Evolutionary conservation across 2,888 invertebrate species (phyloP).

Genomic region (Tanaodytes sp.): DNA sequence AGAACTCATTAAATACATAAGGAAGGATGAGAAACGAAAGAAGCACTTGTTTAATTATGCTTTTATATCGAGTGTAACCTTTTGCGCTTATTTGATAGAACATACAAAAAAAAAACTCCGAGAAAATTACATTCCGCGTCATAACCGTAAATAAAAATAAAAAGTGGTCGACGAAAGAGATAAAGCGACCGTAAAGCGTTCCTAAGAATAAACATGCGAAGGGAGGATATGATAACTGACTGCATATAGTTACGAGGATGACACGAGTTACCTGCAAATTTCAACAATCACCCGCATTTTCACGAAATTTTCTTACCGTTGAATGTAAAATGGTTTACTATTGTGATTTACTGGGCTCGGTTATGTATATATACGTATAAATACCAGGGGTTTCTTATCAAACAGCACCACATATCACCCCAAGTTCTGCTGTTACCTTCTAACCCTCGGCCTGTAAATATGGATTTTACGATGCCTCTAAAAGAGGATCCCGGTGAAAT

Average conservation of each 20-base stretch:
- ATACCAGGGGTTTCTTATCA: constrained; percentile 17
- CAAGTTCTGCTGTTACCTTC: constrained; percentile 23
- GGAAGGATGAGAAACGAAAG: too few relatives aligned
- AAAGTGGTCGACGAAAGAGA: constrained; percentile 20
- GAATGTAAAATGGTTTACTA: constrained; percentile 3
- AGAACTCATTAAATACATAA: too few relatives aligned
- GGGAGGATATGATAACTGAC: constrained; percentile 20
- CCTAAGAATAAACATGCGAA: constrained; percentile 24
- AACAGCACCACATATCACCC: constrained; percentile 15
- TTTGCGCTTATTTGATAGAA: constrained; percentile 16
- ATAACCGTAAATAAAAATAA: constrained; percentile 42
- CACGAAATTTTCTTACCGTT: not conserved
- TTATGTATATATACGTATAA: not conserved
- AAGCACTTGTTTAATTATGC: not conserved
- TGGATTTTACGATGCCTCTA: not conserved
- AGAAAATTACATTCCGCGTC: constrained; percentile 23
- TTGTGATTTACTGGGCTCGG: constrained; percentile 12
- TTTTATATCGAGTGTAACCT: constrained; percentile 5
- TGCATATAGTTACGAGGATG: not conserved
- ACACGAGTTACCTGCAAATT: constrained; percentile 7
- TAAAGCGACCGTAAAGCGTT: constrained; percentile 18
- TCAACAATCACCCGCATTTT: constrained; percentile 8
- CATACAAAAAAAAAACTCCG: constrained; percentile 22
- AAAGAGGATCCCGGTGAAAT: too few relatives aligned
- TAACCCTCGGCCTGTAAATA: constrained; percentile 25